These are phyloP conservation scores for Paramisgurnus dabryanus DNA, from an alignment of 2,113 vertebrate species.

Conservation along the genomic window DNA sequence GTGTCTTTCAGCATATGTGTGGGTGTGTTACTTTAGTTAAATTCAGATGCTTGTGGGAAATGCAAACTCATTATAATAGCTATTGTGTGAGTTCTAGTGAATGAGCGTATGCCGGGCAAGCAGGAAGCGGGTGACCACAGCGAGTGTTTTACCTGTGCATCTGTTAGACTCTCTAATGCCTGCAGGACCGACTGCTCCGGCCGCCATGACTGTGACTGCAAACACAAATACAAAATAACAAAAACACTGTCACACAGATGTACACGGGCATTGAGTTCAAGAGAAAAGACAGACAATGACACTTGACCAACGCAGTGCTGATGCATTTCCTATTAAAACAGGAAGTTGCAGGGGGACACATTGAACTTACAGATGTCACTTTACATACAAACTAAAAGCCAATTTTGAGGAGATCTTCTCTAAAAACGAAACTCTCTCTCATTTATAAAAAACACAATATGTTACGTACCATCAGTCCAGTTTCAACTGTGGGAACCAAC, in stretches of 20 bases:
- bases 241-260: background rate
- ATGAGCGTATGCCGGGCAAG: constrained; percentile 23
- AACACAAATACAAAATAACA: constrained; percentile 13
- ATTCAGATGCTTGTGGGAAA: constrained; percentile 14
- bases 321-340: background rate
- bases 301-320: no score
- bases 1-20: background rate
- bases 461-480: constrained; percentile 84
- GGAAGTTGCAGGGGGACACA: no score
- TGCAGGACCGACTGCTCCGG: constrained; percentile 83
- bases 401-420: no score
- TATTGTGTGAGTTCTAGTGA: constrained; percentile 1
- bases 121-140: constrained; percentile 2
- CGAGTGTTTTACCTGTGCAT: constrained; percentile 79
- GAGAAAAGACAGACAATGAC: no score
- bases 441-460: background rate
- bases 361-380: no score
- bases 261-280: background rate
- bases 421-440: no score
- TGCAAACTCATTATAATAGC: constrained; percentile 15
- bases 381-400: no score
- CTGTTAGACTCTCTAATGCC: constrained; percentile 83
- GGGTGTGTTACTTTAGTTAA: background rate
- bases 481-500: constrained; percentile 87
- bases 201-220: constrained; percentile 76